A percentile compares a stretch with the other conserved stretches of the same genome.
These are phyloP conservation scores for Eumacrocentrus americanus DNA, from an alignment of 2,888 invertebrate species.

Conservation along the genomic window DNA sequence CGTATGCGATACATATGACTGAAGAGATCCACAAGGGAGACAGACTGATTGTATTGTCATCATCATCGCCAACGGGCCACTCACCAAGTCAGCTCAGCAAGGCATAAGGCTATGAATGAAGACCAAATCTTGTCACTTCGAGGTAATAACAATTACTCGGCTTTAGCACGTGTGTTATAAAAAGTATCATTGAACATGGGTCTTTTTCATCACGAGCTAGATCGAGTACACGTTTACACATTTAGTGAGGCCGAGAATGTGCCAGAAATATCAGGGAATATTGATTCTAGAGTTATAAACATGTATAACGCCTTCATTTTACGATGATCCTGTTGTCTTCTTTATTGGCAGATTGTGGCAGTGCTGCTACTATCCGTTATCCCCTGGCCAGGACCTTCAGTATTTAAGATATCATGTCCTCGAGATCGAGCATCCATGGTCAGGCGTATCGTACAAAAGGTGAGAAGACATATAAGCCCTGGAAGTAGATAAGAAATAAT, in stretches of 20 bases:
- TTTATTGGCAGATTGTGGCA: conserved; percentile 72
- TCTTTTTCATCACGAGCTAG: neutral
- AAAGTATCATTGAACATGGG: neutral
- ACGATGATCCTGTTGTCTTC: conserved; percentile 26
- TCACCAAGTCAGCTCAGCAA: conserved; percentile 36
- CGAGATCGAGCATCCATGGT: conserved; percentile 89
- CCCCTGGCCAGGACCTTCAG: conserved; percentile 87
- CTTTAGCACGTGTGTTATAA: neutral
- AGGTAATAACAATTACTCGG: conserved; percentile 67
- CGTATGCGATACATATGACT: conserved; percentile 4
- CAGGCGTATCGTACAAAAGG: conserved; percentile 82
- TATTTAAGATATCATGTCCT: conserved; percentile 86
- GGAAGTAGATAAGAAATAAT: too few species aligned
- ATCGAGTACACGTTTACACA: neutral
- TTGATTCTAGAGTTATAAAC: too few species aligned
- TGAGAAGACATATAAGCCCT: conserved; percentile 49
- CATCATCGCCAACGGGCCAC: conserved; percentile 31
- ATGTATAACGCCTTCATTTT: too few species aligned
- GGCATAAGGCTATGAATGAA: conserved; percentile 78
- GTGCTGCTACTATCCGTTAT: conserved; percentile 81
- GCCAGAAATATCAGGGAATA: conserved; percentile 7
- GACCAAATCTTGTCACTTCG: conserved; percentile 83
- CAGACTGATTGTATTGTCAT: conserved; percentile 33
- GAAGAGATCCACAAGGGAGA: conserved; percentile 21
- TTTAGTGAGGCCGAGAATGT: neutral